phyloP scores from a whole-genome alignment of 2,113 vertebrate genomes.

The Calypte anna region DNA sequence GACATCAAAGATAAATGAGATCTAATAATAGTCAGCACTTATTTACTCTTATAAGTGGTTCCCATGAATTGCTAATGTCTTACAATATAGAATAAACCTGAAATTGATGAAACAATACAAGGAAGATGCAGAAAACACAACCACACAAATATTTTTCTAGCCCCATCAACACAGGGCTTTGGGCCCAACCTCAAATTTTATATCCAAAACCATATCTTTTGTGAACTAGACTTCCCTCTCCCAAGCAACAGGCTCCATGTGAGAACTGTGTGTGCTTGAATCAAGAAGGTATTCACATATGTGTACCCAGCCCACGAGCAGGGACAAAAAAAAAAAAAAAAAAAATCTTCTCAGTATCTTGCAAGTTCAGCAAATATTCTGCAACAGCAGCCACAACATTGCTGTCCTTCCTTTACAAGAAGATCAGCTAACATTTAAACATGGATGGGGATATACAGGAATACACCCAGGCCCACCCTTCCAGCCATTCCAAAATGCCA shows the following conservation, averaged over 20 bases:
- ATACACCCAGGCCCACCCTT: background rate
- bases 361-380: background rate
- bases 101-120: background rate
- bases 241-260: background rate
- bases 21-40: background rate
- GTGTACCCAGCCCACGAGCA: background rate
- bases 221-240: background rate
- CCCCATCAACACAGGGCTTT: rapidly evolving
- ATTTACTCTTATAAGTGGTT: background rate
- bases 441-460: background rate
- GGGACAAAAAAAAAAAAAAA: background rate
- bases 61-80: background rate
- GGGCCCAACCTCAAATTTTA: background rate
- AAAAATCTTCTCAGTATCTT: background rate
- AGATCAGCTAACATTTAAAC: background rate
- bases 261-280: background rate
- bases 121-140: background rate
- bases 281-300: background rate
- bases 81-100: background rate
- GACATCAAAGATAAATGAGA: background rate
- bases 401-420: background rate
- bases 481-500: slow-evolving; percentile 13
- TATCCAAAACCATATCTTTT: background rate
- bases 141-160: background rate
- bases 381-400: background rate